A percentile compares a stretch with the other conserved stretches of the same genome.
Conservation (phyloP, 2,113 vertebrate genomes). For the Barbus barbus region DNA sequence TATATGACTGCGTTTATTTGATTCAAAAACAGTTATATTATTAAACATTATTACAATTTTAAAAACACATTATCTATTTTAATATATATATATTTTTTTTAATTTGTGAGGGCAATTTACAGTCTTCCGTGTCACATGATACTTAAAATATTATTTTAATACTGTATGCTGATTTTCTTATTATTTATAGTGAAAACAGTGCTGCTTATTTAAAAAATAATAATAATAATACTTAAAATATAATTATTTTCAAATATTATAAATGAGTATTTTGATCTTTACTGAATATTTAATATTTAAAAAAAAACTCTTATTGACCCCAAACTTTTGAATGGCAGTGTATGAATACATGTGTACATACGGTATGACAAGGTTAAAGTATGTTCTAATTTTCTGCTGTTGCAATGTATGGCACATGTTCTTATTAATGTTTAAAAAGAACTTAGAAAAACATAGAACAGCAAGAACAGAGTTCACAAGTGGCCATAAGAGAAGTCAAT, state of each 20-base stretch:
- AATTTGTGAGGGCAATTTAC: no score
- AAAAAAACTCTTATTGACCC: neutral
- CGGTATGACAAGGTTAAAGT: neutral
- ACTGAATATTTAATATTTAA: no score
- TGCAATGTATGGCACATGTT: neutral
- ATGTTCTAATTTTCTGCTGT: neutral
- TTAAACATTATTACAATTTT: neutral
- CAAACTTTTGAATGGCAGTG: no score
- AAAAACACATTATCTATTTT: neutral
- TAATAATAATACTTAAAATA: no score
- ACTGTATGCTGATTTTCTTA: no score
- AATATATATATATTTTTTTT: neutral
- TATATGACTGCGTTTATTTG: no score
- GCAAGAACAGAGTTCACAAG: neutral
- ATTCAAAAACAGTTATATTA: neutral
- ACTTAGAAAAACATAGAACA: neutral
- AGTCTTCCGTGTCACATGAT: no score
- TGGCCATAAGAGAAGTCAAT: no score
- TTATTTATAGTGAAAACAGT: no score
- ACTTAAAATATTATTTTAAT: no score
- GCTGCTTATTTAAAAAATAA: no score
- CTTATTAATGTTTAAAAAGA: neutral
- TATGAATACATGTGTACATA: neutral
- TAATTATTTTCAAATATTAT: no score
- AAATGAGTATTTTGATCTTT: neutral